phyloP scores from a whole-genome alignment of 2,888 invertebrate species.

The Chouioia cunea region DNA sequence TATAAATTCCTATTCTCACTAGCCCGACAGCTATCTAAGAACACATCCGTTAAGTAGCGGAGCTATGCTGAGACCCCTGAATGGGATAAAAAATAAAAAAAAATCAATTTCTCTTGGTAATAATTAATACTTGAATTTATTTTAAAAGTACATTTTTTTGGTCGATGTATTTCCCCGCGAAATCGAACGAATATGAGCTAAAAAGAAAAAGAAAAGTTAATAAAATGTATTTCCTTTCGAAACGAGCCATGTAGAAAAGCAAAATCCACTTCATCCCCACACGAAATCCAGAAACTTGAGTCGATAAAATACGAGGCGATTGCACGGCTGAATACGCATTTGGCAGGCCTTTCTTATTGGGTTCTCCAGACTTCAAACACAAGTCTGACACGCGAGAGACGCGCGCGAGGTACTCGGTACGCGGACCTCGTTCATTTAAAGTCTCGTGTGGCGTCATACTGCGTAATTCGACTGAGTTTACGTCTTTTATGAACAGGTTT shows the following conservation, averaged over 20 bases:
- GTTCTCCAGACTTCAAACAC: constrained; percentile 1
- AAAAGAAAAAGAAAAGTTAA: neutral
- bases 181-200: no score
- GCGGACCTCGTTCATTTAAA: constrained; percentile 10
- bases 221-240: neutral
- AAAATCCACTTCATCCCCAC: constrained; percentile 34
- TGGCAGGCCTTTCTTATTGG: neutral
- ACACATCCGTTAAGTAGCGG: no score
- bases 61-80: no score
- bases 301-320: constrained; percentile 39
- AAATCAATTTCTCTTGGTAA: no score
- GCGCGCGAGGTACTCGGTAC: neutral
- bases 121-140: no score
- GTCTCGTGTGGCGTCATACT: neutral
- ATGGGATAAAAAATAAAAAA: no score
- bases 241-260: constrained; percentile 7
- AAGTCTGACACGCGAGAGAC: constrained; percentile 31
- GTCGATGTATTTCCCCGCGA: no score
- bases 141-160: no score
- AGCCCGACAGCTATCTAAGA: no score
- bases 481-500: no score
- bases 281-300: neutral
- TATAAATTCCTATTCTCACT: no score
- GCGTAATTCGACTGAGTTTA: no score
- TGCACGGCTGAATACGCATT: constrained; percentile 19